Evolutionary conservation across 2,113 vertebrate genomes (phyloP).

Genomic region (Chloroceryle aenea): DNA sequence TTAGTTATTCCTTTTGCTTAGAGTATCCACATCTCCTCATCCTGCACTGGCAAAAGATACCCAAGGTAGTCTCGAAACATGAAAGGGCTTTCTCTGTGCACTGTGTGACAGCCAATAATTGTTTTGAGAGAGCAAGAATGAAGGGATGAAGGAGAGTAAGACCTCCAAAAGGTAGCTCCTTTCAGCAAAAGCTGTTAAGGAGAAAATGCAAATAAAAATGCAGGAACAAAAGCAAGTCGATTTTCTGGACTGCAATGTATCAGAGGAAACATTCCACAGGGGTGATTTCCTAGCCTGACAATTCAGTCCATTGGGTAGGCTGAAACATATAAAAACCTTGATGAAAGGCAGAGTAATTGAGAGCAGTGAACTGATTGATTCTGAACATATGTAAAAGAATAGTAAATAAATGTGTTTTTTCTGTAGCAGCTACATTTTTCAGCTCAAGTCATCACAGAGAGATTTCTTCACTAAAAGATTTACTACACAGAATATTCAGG

Average conservation of each 20-base stretch:
- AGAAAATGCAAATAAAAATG: neutral
- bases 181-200: neutral
- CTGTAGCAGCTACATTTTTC: neutral
- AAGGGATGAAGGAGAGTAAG: neutral
- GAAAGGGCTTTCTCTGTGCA: neutral
- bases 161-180: neutral
- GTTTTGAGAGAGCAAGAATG: neutral
- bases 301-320: neutral
- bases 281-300: neutral
- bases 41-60: neutral
- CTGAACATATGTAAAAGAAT: neutral
- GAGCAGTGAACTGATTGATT: neutral
- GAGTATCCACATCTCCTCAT: accelerated
- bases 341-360: neutral
- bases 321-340: neutral
- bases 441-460: neutral
- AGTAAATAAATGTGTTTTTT: neutral
- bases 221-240: neutral
- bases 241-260: neutral
- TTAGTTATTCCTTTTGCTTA: neutral
- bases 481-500: neutral
- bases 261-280: neutral
- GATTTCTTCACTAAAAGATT: neutral
- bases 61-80: neutral
- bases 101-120: neutral